phyloP scores from a whole-genome alignment of 2,797 vertebrate genomes.

The Acanthiza pusilla region DNA sequence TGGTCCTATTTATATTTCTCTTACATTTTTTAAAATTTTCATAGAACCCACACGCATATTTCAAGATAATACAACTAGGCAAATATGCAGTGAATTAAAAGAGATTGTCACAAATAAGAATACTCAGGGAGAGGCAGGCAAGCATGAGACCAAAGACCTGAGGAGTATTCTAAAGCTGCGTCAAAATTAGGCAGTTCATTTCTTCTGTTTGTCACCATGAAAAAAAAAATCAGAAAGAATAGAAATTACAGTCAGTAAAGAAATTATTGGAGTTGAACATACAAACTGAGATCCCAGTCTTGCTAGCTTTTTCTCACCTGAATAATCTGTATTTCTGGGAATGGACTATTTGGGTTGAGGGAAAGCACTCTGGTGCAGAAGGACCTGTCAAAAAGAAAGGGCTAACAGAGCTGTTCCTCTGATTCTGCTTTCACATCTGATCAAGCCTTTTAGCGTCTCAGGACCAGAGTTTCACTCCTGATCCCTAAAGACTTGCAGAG shows the following conservation, averaged over 20 bases:
- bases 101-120: background rate
- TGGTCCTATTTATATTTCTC: background rate
- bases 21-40: background rate
- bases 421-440: background rate
- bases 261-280: background rate
- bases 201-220: background rate
- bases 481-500: background rate
- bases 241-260: background rate
- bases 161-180: background rate
- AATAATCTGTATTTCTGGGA: background rate
- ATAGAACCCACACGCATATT: background rate
- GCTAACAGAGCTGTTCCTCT: background rate
- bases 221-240: background rate
- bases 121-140: background rate
- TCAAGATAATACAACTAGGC: background rate
- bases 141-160: background rate
- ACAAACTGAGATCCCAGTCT: background rate
- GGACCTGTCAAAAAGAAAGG: background rate
- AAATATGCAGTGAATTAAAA: background rate
- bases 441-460: background rate
- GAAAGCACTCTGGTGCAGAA: background rate
- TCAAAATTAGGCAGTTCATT: background rate
- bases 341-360: background rate
- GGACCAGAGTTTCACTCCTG: background rate
- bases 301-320: background rate